Percentiles rank a stretch among this genome's conserved stretches.
Evolutionary conservation across 1,140 invertebrate genomes (phyloP).

Genomic region (Theocolax elegans): DNA sequence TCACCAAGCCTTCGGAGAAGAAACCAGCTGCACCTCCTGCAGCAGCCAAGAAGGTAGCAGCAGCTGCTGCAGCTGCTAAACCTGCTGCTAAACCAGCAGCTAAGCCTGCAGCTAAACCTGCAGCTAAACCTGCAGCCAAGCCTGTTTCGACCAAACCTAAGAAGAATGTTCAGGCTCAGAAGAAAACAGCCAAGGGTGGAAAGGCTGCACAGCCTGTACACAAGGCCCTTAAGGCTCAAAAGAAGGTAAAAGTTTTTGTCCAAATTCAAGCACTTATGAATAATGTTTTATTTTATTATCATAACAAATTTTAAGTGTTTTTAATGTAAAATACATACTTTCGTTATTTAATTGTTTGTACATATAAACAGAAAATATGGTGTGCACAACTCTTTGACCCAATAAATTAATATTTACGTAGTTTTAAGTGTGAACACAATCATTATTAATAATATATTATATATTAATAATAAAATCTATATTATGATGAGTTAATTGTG

Average conservation of each 20-base stretch:
- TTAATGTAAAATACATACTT: too few relatives aligned
- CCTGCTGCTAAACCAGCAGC: slow-evolving; percentile 62
- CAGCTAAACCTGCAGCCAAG: slow-evolving; percentile 68
- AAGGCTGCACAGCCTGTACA: slow-evolving; percentile 64
- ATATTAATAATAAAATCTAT: background rate
- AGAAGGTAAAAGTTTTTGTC: slow-evolving; percentile 73
- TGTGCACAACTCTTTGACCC: too few relatives aligned
- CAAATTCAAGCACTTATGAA: too few relatives aligned
- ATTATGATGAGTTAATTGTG: slow-evolving; percentile 62
- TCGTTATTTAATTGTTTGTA: too few relatives aligned
- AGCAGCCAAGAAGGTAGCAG: slow-evolving; percentile 56
- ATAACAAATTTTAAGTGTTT: too few relatives aligned
- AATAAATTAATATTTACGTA: too few relatives aligned
- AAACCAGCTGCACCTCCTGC: slow-evolving; percentile 59
- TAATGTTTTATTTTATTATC: too few relatives aligned
- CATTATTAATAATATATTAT: too few relatives aligned
- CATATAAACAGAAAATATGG: too few relatives aligned
- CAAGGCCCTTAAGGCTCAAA: slow-evolving; percentile 80
- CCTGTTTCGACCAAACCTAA: slow-evolving; percentile 71
- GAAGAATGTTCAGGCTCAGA: slow-evolving; percentile 71
- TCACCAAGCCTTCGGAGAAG: slow-evolving; percentile 57
- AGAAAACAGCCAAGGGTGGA: slow-evolving; percentile 68
- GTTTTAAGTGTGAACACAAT: too few relatives aligned
- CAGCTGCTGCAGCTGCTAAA: slow-evolving; percentile 51
- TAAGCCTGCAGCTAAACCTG: slow-evolving; percentile 63